These are phyloP conservation scores for Sphenodon punctatus DNA, from an alignment of 2,797 vertebrate species.

Conservation along the genomic window DNA sequence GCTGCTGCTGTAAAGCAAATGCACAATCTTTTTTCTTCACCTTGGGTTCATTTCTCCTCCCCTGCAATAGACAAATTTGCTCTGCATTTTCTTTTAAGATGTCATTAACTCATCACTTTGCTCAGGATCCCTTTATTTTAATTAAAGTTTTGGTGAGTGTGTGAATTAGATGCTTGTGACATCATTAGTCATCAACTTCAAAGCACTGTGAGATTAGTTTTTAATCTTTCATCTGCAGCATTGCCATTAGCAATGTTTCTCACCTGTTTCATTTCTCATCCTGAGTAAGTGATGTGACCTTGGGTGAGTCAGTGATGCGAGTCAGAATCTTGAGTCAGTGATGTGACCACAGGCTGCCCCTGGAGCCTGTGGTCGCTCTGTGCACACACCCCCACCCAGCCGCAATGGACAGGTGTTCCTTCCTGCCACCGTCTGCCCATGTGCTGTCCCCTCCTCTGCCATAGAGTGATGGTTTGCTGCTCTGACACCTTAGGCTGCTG, in stretches of 20 bases:
- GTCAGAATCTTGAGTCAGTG: not conserved
- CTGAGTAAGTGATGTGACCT: too few relatives aligned
- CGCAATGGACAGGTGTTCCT: too few relatives aligned
- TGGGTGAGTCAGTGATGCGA: too few relatives aligned
- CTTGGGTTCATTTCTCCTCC: not conserved
- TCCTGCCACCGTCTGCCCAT: too few relatives aligned
- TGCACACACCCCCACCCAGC: too few relatives aligned
- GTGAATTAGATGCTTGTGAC: constrained; percentile 1
- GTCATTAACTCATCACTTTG: not conserved
- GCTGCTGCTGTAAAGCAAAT: not conserved
- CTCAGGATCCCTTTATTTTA: constrained; percentile 6
- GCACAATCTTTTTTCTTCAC: not conserved
- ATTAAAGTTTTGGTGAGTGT: not conserved
- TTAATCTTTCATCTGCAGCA: constrained; percentile 18
- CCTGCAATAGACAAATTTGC: not conserved
- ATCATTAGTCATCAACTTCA: not conserved
- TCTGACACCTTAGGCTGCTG: too few relatives aligned
- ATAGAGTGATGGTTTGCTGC: too few relatives aligned
- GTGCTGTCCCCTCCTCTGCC: too few relatives aligned
- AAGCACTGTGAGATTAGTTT: not conserved
- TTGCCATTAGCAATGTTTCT: not conserved
- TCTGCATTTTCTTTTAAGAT: not conserved
- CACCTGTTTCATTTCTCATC: not conserved
- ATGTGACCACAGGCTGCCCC: too few relatives aligned
- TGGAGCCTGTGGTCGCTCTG: too few relatives aligned